Evolutionary conservation across 2,797 vertebrate species (phyloP).

Genomic region (Calcarius lapponicus): DNA sequence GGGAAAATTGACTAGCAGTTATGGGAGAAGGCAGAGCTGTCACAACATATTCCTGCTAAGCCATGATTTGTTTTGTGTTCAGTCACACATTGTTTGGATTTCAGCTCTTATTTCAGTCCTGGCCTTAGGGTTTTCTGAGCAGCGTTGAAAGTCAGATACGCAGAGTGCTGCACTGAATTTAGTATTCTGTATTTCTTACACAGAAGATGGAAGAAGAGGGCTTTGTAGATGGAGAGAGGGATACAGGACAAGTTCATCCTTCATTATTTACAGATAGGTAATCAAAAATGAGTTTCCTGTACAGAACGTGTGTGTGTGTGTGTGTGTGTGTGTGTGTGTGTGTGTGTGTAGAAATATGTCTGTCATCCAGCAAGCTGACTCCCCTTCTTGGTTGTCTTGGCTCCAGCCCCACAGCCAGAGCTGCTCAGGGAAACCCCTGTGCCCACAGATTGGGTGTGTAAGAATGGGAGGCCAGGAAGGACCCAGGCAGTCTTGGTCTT

Average conservation of each 20-base stretch:
- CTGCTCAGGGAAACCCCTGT: neutral
- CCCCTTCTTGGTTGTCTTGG: accelerated
- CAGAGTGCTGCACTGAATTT: neutral
- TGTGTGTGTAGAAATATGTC: neutral
- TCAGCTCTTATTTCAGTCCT: slow-evolving; percentile 65
- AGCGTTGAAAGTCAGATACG: slow-evolving; percentile 9
- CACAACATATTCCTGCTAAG: slow-evolving; percentile 64
- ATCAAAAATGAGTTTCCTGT: neutral
- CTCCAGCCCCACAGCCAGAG: neutral
- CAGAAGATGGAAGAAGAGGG: neutral
- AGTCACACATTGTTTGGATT: slow-evolving; percentile 68
- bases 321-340: too few species aligned
- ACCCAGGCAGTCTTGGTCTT: neutral
- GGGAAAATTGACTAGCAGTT: slow-evolving; percentile 39
- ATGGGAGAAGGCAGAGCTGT: slow-evolving; percentile 64
- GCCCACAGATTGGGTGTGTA: neutral
- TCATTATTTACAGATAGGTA: neutral
- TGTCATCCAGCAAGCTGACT: neutral
- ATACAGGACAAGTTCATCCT: neutral
- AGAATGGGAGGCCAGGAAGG: neutral
- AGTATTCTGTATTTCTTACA: neutral
- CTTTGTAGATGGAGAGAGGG: neutral
- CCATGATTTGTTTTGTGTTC: slow-evolving; percentile 68
- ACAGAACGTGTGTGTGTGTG: neutral
- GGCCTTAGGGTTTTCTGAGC: slow-evolving; percentile 58